Base-by-base conservation (phyloP, 2,888 invertebrate genomes). In the Lysandra coridon region DNA sequence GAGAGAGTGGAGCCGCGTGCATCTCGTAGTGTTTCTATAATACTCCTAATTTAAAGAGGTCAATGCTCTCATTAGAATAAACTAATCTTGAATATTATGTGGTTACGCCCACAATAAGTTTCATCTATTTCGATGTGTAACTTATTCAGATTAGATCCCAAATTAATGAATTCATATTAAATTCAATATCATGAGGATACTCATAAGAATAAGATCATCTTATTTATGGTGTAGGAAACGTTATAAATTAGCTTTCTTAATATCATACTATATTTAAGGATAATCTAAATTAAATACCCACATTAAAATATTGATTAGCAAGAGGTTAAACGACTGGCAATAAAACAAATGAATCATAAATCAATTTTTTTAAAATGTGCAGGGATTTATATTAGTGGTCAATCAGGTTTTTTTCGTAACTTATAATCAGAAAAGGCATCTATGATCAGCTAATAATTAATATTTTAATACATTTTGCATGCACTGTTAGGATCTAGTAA, bases 131-230 rank as follows among this genome's bases (percentile, higher is more conserved):
- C 30, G 10, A 64, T 64, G 0, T 30, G 12, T 1, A 64, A 64
- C 23, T 64, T 64, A 64, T 64, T 64, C 12, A 64, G 3, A 64
- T 64, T 23, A 64, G 10, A 30, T 30, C 30, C 12, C 30, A 64
- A 30, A 64, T 64, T 30, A 30, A 64, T 64, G 10, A 12, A 3
- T 64, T 30, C 64, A 64, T 64, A 64, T 64, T 64, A 64, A 12
- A 64, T 10, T 64, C 7, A 3, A 12, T 12, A 12, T 64, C 7
- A 64, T 64, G 1, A 30, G 30, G 64, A 64, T 30, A 62, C 23
- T 64, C 17, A 23, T 69, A 69, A 69, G 17, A 69, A 69, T 69
- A 69, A 69, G 33, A 69, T 69, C 14, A 37, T 69, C 69, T 69
- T 33, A 33, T 69, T 69, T 17, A 69, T 69, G 33, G 33, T 3